These are phyloP conservation scores for Sialia sialis DNA, from an alignment of 2,113 vertebrate species.

Conservation along the genomic window DNA sequence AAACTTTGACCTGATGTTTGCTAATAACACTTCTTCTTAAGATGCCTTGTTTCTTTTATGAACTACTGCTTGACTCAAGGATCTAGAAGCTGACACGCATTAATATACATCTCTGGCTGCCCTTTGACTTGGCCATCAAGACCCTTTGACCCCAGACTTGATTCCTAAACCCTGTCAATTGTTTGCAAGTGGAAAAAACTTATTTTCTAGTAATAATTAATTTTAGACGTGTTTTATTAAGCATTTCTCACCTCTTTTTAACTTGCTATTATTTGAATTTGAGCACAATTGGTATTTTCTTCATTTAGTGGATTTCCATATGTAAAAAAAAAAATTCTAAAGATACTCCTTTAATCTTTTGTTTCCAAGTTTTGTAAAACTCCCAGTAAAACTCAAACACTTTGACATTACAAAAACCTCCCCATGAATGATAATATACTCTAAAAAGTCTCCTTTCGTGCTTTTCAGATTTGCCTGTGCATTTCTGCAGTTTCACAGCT, in stretches of 20 bases:
- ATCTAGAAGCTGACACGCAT: conserved; percentile 69
- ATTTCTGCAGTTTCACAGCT: background rate
- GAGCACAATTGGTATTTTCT: background rate
- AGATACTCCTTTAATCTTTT: background rate
- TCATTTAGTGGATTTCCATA: background rate
- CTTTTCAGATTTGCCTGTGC: background rate
- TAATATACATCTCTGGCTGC: conserved; percentile 61
- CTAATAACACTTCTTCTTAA: conserved; percentile 74
- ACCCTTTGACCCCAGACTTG: conserved; percentile 68
- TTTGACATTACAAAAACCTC: background rate
- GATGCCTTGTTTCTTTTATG: conserved; percentile 71
- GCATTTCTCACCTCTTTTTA: background rate
- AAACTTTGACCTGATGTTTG: conserved; percentile 86
- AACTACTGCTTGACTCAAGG: conserved; percentile 67
- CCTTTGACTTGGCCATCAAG: conserved; percentile 62
- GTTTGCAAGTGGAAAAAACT: conserved; percentile 57
- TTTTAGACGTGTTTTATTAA: conserved; percentile 30
- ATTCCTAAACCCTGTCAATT: conserved; percentile 53
- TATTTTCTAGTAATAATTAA: conserved; percentile 46
- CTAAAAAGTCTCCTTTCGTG: background rate
- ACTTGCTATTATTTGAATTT: background rate
- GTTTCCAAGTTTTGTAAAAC: conserved; percentile 21
- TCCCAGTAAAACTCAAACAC: background rate
- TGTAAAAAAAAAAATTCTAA: background rate
- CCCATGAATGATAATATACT: background rate